Conservation (phyloP, 2,888 invertebrate genomes). For the Apodemia zela region DNA sequence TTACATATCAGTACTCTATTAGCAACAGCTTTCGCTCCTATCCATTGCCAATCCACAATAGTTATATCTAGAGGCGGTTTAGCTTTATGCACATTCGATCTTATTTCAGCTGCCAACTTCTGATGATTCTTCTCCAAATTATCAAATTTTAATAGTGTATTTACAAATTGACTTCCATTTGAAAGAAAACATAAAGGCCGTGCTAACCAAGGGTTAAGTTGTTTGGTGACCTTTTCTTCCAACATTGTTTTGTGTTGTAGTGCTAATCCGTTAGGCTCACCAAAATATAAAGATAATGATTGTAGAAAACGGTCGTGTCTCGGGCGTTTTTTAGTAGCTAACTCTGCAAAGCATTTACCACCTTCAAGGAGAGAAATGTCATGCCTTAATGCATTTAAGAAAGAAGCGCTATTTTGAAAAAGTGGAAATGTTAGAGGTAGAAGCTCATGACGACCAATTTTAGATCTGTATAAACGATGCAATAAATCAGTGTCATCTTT, state of each 20-base stretch:
- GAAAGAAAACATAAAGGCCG: conserved; percentile 33
- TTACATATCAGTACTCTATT: conserved; percentile 43
- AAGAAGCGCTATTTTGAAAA: too few species aligned
- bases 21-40: conserved; percentile 49
- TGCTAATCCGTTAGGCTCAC: conserved; percentile 45
- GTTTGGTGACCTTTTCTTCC: conserved; percentile 22
- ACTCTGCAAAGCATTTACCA: conserved; percentile 35
- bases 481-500: too few species aligned
- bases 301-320: conserved; percentile 42
- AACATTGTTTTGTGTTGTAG: conserved; percentile 33
- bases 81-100: conserved; percentile 44
- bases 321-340: conserved; percentile 31
- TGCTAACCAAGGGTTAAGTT: conserved; percentile 29
- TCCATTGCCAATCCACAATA: conserved; percentile 39
- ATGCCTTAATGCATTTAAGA: too few species aligned
- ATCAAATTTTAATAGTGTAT: conserved; percentile 29
- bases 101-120: conserved; percentile 39
- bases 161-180: conserved; percentile 20
- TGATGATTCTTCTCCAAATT: conserved; percentile 27
- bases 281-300: conserved; percentile 49
- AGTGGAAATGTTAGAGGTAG: too few species aligned
- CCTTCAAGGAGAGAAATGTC: too few species aligned
- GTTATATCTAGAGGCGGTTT: conserved; percentile 43
- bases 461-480: too few species aligned
- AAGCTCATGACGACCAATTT: too few species aligned